These are phyloP conservation scores for Charaxes varanes DNA, from an alignment of 1,140 invertebrate species.

Conservation along the genomic window DNA sequence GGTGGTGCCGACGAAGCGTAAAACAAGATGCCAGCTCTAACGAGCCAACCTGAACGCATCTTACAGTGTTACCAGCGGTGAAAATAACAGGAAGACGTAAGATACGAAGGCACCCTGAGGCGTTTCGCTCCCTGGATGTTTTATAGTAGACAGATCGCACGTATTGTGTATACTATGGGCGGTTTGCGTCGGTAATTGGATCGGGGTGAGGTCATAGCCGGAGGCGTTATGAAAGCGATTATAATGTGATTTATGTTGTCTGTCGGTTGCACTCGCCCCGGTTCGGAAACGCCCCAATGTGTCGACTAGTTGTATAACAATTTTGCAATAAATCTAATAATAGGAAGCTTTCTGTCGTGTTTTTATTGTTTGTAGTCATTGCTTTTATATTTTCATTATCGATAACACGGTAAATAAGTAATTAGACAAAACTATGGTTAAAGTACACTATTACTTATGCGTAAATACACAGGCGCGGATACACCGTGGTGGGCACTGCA, in stretches of 20 bases:
- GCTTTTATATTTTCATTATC: too few species aligned
- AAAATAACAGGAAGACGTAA: conserved; percentile 35
- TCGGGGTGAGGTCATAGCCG: conserved; percentile 33
- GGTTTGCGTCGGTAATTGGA: conserved; percentile 47
- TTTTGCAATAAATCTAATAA: conserved; percentile 10
- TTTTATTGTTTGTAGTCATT: too few species aligned
- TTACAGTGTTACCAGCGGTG: conserved; percentile 39
- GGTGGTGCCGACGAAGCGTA: conserved; percentile 34
- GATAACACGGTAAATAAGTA: too few species aligned
- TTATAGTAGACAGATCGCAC: conserved; percentile 15
- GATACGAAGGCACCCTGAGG: conserved; percentile 29
- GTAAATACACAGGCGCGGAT: too few species aligned
- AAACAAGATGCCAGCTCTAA: conserved; percentile 51
- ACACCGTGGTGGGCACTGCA: too few species aligned
- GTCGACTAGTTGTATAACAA: conserved; percentile 19
- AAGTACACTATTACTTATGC: too few species aligned
- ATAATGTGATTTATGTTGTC: conserved; percentile 47
- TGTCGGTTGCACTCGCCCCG: conserved; percentile 31
- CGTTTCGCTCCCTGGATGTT: conserved; percentile 25
- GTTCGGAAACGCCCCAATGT: conserved; percentile 15
- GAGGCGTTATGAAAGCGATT: conserved; percentile 41
- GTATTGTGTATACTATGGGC: conserved; percentile 24
- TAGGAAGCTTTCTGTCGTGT: too few species aligned
- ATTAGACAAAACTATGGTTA: too few species aligned
- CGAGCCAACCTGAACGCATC: conserved; percentile 47